Percentiles rank a stretch among this genome's conserved stretches.
Conservation (phyloP, 2,888 invertebrate genomes). For the Buathra laborator region DNA sequence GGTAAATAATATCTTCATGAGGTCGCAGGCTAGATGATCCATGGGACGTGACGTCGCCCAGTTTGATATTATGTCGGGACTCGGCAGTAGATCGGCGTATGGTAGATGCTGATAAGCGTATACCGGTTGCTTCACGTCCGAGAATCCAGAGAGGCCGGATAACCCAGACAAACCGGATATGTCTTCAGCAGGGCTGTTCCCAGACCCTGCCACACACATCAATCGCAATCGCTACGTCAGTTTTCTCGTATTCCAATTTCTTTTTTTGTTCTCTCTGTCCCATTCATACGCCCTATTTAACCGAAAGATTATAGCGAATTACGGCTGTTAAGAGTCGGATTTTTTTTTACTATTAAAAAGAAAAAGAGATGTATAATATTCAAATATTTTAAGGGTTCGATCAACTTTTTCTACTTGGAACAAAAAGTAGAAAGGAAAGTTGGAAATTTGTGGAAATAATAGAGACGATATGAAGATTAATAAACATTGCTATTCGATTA, state of each 20-base stretch:
- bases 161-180: conserved; percentile 81
- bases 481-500: no score
- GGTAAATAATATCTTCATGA: conserved; percentile 85
- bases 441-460: no score
- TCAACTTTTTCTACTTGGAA: no score
- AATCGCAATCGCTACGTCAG: conserved; percentile 69
- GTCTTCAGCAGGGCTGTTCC: conserved; percentile 81
- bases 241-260: conserved; percentile 36
- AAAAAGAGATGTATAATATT: no score
- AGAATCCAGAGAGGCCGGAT: conserved; percentile 80
- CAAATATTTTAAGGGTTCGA: no score
- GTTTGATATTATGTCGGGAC: conserved; percentile 84
- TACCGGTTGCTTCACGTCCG: conserved; percentile 81
- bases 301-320: not conserved
- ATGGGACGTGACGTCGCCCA: conserved; percentile 85
- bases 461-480: no score
- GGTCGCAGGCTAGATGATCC: conserved; percentile 85
- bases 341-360: no score
- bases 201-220: conserved; percentile 79
- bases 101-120: conserved; percentile 85
- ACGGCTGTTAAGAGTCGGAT: no score
- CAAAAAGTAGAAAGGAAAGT: no score
- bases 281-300: not conserved
- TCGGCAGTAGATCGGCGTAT: conserved; percentile 84
- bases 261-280: not conserved